Base-by-base conservation (phyloP, 2,888 invertebrate species). In the Chalcis sispes region DNA sequence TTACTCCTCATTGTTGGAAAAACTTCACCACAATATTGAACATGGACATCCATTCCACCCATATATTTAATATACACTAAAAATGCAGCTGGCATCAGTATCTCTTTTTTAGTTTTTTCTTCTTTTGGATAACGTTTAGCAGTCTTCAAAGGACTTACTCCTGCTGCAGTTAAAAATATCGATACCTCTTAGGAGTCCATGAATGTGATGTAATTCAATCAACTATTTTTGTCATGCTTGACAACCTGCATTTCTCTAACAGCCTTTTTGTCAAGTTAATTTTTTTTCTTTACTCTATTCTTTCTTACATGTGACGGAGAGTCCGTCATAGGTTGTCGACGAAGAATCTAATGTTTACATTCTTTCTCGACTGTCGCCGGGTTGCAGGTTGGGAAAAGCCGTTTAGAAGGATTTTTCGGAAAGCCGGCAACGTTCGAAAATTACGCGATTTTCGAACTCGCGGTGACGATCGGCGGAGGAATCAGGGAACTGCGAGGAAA, bases 141-240 rank as follows among this genome's bases (percentile, higher is more conserved):
- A 66, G 25, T 65, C 40, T 66, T 64, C 4, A 66, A 5, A 46
- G 73, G 59, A 59, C 23, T 67, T 15, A 66, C 73, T 42, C 66
- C 66, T 54, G 73, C 66, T 42, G 59, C 73, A n/a, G 59, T 67
- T 29, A 10, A 36, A 4, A 36, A 10, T 36, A 36, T 36, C 4
- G 36, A 36, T 36, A 36, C 10, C 10, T 36, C 36, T 36, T 36
- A 7, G 4, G 36, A 36, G 10, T 36, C 36, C 36, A 36, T 7
- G 4, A 36, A 10, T 27, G 65, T 67, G 10, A 73, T 67, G 2
- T 32, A 67, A 29, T 59, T 73, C n/a, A 73, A 5, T 23, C 61
- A 66, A 50, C 59, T 66, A 23, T 66, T 73, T 67, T 40, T 54
- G 10, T 66, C 59, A 27, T 73, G 59, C 20, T 73, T 74, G 25